Evolutionary conservation across 2,797 vertebrate species (phyloP), one percentile per base, ranked within the genome.

Genomic region (Chiroxiphia lanceolata): DNA sequence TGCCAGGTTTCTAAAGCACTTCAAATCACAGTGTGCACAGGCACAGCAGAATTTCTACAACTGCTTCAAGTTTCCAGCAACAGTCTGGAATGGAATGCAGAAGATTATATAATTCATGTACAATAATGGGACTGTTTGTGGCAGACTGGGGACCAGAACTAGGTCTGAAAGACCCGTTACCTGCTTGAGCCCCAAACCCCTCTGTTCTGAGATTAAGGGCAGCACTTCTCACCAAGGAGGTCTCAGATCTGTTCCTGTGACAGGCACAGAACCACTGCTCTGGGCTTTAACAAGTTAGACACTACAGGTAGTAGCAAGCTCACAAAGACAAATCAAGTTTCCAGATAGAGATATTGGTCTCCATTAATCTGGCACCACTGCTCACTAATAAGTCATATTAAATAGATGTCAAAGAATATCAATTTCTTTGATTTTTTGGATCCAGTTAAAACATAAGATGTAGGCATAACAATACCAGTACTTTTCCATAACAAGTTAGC

Each of bases 341-440:
- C 63, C 74, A 83, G 36, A 69, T 22, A 80, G 1, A 61, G 69
- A 26, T 74, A 77, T 93, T 74, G 65, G 60, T 68, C 88, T 92
- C 83, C 69, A 57, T 84, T 85, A 83, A 84, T 56, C 54, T 87
- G 72, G 71, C 69, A 50, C 34, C 50, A 53, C 31, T 15, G 31
- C 74, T 75, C 47, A 50, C 72, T 83, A 90, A 90, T 86, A 93
- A 38, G 68, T 27, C 83, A 89, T 42, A 14, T 85, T 94, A 90
- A 95, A 90, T 29, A 83, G 59, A 50, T 79, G 47, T 53, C 92
- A 79, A 89, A 54, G 47, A 88, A 87, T 81, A 83, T 36, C 70
- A 64, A 72, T 88, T 44, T 29, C 48, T 87, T 96, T 95, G 68
- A 93, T 95, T 97, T 91, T 83, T 23, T 69, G 90, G 87, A 71